Percentiles rank a stretch among this genome's conserved stretches.
These are phyloP conservation scores for Chiloscyllium plagiosum DNA, from an alignment of 2,113 vertebrate species.

Conservation along the genomic window DNA sequence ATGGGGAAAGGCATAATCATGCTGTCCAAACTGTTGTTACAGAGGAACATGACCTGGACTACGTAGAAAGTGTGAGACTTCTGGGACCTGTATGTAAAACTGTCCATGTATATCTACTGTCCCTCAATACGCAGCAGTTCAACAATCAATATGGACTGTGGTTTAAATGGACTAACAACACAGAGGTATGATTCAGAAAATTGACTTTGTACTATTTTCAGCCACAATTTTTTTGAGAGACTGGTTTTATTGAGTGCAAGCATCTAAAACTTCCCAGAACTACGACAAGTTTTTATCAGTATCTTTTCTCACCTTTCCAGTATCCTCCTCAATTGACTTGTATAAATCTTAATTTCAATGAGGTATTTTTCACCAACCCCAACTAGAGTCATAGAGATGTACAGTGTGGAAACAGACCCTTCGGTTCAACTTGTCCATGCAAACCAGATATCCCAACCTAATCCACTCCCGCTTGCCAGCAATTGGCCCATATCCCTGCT, in stretches of 20 bases:
- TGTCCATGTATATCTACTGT: constrained; percentile 50
- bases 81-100: constrained; percentile 64
- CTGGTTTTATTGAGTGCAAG: neutral
- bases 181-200: constrained; percentile 51
- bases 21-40: neutral
- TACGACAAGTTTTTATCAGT: neutral
- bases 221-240: neutral
- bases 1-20: neutral
- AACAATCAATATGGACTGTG: constrained; percentile 44
- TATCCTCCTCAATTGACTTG: neutral
- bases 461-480: too few species aligned
- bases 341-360: neutral
- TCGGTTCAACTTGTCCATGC: too few species aligned
- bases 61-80: constrained; percentile 49
- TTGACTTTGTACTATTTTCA: neutral
- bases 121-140: constrained; percentile 51
- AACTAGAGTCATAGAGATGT: too few species aligned
- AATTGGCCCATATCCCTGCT: too few species aligned
- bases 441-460: too few species aligned
- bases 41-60: constrained; percentile 49
- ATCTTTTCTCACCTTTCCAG: neutral
- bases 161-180: constrained; percentile 58
- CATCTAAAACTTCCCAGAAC: neutral
- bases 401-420: too few species aligned
- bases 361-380: neutral